Conservation (phyloP, 2,113 vertebrate genomes). For the Antechinus flavipes region DNA sequence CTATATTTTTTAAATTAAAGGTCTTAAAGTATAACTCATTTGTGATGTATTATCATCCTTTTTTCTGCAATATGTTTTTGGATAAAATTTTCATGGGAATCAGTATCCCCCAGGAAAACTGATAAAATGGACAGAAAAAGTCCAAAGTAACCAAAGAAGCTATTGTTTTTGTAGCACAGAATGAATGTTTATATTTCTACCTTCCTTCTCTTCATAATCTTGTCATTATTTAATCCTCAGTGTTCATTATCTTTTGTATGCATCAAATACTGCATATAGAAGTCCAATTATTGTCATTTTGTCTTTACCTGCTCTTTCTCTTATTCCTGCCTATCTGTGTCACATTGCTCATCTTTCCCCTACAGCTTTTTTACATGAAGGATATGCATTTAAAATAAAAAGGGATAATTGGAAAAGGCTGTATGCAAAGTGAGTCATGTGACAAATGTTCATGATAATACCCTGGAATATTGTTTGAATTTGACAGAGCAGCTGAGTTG, state of each 20-base stretch:
- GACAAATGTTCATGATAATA: constrained; percentile 34
- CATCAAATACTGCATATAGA: background rate
- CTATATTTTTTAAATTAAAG: constrained; percentile 24
- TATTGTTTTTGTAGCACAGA: constrained; percentile 24
- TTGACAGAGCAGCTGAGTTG: background rate
- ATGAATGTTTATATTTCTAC: background rate
- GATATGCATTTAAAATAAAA: constrained; percentile 47
- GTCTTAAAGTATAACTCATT: background rate
- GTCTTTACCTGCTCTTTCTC: constrained; percentile 51
- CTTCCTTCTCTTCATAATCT: constrained; percentile 29
- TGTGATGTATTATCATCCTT: constrained; percentile 17
- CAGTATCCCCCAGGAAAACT: background rate
- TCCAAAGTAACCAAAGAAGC: constrained; percentile 28
- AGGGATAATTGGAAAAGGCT: constrained; percentile 70
- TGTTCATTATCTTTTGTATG: constrained; percentile 43
- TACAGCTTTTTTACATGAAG: constrained; percentile 45
- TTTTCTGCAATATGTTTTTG: constrained; percentile 6
- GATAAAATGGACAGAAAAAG: constrained; percentile 43
- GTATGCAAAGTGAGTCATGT: background rate
- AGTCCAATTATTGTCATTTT: background rate
- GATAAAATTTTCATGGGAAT: constrained; percentile 16
- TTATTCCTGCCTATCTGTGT: constrained; percentile 32
- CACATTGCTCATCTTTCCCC: constrained; percentile 60
- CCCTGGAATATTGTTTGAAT: constrained; percentile 58
- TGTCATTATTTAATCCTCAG: constrained; percentile 34